These are phyloP conservation scores for Panthera tigris DNA, from an alignment of 2,113 vertebrate genomes.

Conservation along the genomic window DNA sequence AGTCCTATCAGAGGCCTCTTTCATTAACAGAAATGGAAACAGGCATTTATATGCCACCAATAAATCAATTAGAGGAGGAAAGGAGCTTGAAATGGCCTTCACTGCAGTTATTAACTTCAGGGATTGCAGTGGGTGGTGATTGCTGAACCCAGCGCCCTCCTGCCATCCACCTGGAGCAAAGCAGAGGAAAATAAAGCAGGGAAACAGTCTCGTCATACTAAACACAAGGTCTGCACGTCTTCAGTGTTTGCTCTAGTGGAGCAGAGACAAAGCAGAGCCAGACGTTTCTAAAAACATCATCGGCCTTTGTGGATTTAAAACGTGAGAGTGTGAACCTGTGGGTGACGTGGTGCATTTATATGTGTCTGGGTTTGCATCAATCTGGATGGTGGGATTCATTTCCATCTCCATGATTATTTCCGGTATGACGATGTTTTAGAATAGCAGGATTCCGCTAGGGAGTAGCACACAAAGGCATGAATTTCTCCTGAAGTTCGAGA, in stretches of 20 bases:
- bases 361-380: slow-evolving; percentile 18
- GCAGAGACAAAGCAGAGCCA: not conserved
- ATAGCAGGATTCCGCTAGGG: not conserved
- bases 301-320: not conserved
- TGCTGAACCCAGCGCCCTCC: slow-evolving; percentile 42
- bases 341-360: not conserved
- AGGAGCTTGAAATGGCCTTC: slow-evolving; percentile 63
- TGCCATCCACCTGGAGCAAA: slow-evolving; percentile 14
- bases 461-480: not conserved
- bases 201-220: not conserved
- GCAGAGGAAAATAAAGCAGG: not conserved
- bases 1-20: slow-evolving; percentile 69
- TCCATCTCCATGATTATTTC: not conserved
- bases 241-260: not conserved
- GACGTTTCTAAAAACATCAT: not conserved
- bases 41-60: slow-evolving; percentile 71
- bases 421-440: not conserved
- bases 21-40: slow-evolving; percentile 79
- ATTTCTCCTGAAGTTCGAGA: not conserved
- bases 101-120: slow-evolving; percentile 66
- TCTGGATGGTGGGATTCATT: not conserved
- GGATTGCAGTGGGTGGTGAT: slow-evolving; percentile 30
- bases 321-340: not conserved
- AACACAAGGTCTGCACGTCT: not conserved
- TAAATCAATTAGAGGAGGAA: slow-evolving; percentile 79